A percentile compares a stretch with the other conserved stretches of the same genome.
These are phyloP conservation scores for Chunga burmeisteri DNA, from an alignment of 2,113 vertebrate species.

Conservation along the genomic window DNA sequence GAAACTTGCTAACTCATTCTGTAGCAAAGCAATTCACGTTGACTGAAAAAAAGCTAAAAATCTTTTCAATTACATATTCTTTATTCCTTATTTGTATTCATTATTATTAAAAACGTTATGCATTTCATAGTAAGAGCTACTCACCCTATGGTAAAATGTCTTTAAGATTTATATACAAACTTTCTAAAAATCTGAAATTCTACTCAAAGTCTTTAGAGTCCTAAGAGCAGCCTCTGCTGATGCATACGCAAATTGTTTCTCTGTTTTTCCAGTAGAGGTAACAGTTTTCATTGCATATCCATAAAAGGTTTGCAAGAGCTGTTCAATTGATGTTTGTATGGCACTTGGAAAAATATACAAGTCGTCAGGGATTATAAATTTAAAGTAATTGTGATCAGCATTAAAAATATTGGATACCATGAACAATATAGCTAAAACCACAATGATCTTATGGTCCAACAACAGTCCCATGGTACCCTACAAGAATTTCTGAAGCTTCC, in stretches of 20 bases:
- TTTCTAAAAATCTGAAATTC: not conserved
- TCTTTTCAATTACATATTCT: not conserved
- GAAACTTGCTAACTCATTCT: not conserved
- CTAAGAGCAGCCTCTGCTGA: conserved; percentile 24
- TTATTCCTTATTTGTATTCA: not conserved
- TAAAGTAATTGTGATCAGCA: not conserved
- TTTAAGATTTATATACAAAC: not conserved
- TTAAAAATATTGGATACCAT: not conserved
- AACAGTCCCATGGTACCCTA: accelerated
- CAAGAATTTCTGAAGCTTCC: not conserved
- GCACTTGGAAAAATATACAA: not conserved
- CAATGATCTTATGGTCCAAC: accelerated
- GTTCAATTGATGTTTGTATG: accelerated
- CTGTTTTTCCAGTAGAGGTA: not conserved
- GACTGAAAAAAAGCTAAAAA: not conserved
- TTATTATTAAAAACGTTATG: not conserved
- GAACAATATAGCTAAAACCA: not conserved
- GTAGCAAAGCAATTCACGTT: not conserved
- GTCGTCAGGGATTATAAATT: not conserved
- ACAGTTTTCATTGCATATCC: not conserved
- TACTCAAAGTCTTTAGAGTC: not conserved
- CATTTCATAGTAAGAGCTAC: not conserved
- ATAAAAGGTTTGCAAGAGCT: not conserved
- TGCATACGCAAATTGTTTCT: not conserved
- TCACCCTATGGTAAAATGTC: not conserved